These are phyloP conservation scores for Sitta carolinensis DNA, from an alignment of 2,797 vertebrate species.

Conservation along the genomic window DNA sequence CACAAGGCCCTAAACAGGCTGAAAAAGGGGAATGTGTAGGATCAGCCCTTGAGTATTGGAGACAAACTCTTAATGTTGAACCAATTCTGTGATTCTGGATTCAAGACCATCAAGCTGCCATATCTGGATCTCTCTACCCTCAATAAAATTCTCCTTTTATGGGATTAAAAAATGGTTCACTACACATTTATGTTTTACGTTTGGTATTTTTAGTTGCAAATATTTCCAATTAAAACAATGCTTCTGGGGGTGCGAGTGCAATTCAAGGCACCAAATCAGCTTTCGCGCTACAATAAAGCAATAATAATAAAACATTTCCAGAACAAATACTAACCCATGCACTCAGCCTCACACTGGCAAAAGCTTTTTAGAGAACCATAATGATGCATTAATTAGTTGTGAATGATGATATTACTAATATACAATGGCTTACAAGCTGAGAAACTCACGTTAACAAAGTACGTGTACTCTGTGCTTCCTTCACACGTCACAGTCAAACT, in stretches of 20 bases:
- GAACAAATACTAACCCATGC: constrained; percentile 12
- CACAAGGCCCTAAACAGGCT: background rate
- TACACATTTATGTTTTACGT: background rate
- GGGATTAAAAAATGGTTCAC: background rate
- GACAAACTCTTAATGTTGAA: background rate
- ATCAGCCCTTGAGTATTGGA: background rate
- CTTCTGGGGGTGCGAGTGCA: background rate
- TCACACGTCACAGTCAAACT: background rate
- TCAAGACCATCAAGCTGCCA: background rate
- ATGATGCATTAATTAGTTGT: constrained; percentile 52
- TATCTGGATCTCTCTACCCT: background rate
- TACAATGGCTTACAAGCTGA: background rate
- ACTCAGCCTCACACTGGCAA: constrained; percentile 20
- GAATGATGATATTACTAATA: constrained; percentile 45
- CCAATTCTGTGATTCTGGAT: background rate
- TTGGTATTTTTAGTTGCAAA: background rate
- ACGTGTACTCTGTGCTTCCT: background rate
- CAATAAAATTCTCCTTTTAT: background rate
- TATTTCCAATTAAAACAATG: constrained; percentile 25
- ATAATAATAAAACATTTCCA: constrained; percentile 36
- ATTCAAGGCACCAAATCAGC: constrained; percentile 2
- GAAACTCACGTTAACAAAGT: constrained; percentile 18
- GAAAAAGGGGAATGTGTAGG: background rate
- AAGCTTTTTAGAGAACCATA: constrained; percentile 30
- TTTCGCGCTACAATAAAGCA: constrained; percentile 10